Evolutionary conservation across 2,888 invertebrate genomes (phyloP).

Genomic region (Flexamia atlantica): DNA sequence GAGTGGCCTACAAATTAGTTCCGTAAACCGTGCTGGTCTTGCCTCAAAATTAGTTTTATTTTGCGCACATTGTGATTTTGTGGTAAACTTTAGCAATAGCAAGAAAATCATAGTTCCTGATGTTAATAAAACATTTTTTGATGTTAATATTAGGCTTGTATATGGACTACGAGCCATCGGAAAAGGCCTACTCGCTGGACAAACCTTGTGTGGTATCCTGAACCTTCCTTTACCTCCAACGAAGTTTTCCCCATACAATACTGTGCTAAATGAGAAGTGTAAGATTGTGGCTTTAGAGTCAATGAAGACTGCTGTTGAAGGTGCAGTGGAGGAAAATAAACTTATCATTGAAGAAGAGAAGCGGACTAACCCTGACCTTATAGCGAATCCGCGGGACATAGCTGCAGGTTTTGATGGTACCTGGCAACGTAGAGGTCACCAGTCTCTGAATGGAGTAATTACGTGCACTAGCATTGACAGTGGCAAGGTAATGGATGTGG

Average conservation of each 20-base stretch:
- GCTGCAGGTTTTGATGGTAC: conserved; percentile 62
- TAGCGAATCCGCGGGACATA: conserved; percentile 17
- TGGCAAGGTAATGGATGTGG: conserved; percentile 64
- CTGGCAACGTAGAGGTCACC: conserved; percentile 65
- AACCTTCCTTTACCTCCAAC: conserved; percentile 48
- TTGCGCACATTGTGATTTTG: conserved; percentile 47
- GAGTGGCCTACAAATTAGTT: conserved; percentile 46
- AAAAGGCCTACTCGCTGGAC: conserved; percentile 44
- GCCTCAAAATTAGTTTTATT: conserved; percentile 49
- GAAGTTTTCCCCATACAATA: conserved; percentile 46
- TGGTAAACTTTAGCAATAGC: conserved; percentile 28
- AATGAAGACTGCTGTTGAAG: conserved; percentile 44
- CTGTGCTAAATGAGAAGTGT: conserved; percentile 8
- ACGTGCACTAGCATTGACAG: conserved; percentile 64
- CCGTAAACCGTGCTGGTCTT: conserved; percentile 16
- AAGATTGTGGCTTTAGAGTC: conserved; percentile 41
- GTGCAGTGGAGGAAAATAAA: conserved; percentile 35
- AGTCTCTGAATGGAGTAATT: conserved; percentile 65
- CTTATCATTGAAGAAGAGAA: conserved; percentile 34
- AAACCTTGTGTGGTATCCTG: conserved; percentile 45
- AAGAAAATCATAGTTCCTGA: conserved; percentile 47
- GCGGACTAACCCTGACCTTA: not conserved
- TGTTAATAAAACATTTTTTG: conserved; percentile 55
- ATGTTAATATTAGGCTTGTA: conserved; percentile 54
- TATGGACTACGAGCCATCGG: conserved; percentile 53